Evolutionary conservation across 2,113 vertebrate species (phyloP).

Genomic region (Proterorhinus semilunaris): DNA sequence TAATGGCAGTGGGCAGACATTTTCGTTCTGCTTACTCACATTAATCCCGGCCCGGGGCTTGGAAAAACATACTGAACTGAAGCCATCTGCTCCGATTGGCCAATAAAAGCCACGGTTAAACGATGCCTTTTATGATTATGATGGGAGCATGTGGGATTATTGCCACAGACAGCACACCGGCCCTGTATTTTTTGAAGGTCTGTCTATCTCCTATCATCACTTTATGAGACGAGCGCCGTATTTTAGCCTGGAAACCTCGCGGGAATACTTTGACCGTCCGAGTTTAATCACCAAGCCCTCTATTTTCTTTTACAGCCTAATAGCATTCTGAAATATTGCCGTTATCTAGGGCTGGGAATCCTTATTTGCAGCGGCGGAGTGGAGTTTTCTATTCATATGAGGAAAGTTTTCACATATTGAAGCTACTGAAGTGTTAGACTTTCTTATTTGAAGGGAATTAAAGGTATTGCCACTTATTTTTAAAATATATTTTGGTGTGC

Average conservation of each 20-base stretch:
- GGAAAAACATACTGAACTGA: slow-evolving; percentile 36
- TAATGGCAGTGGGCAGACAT: slow-evolving; percentile 43
- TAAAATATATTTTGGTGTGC: too few relatives aligned
- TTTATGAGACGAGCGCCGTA: background rate
- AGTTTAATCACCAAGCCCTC: slow-evolving; percentile 1
- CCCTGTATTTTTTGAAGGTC: slow-evolving; percentile 14
- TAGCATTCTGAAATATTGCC: background rate
- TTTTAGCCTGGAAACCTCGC: slow-evolving; percentile 1
- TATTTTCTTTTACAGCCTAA: background rate
- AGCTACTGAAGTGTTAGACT: background rate
- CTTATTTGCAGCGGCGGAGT: background rate
- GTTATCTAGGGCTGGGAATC: background rate
- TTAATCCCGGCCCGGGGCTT: slow-evolving; percentile 59
- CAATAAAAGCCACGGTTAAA: slow-evolving; percentile 70
- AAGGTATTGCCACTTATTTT: too few relatives aligned
- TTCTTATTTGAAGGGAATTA: background rate
- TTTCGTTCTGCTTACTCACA: slow-evolving; percentile 57
- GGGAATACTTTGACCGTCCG: background rate
- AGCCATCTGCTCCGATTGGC: slow-evolving; percentile 65
- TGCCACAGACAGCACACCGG: slow-evolving; percentile 30
- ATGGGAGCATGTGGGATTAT: slow-evolving; percentile 46
- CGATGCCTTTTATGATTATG: slow-evolving; percentile 67
- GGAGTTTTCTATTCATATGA: background rate
- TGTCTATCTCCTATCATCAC: background rate
- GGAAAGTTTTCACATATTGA: background rate